Evolutionary conservation across 1,140 invertebrate species (phyloP), one percentile per base, ranked within the genome.

Genomic region (Drosophila malerkotliana): DNA sequence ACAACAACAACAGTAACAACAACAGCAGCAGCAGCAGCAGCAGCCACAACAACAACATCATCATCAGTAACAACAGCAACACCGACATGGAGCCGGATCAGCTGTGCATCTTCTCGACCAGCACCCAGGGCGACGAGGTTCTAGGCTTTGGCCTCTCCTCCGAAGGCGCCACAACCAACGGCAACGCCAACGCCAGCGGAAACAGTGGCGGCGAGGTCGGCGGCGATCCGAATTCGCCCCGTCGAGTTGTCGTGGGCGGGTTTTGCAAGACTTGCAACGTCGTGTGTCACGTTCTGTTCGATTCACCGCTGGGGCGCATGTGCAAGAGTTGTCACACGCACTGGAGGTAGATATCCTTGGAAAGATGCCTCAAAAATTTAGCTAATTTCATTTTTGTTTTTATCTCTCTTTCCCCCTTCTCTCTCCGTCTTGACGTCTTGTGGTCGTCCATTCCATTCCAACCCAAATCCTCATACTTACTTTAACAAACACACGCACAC

Each of bases 281-380:
- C 45, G 77, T 81, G 44, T 92, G 91, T 72, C 83, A 91, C 76
- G 61, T 91, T 49, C 72, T 92, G 45, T 83, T 79, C 58, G 76
- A 75, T 58, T 91, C 91, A 41, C 80, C 90, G 30, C 72, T 83
- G 75, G 91, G 91, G 26, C 90, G 81, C 59, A 79, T 92, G 66
- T 92, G 91, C 56, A 87, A 80, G 54, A 92, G 91, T 91, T 92
- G 91, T 68, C 83, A 90, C 75, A 83, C 90, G 52, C 91, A 92
- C 61, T 92, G 91, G 91, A 92, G 91, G 91, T 92, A 92, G 69
- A 78, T 76, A 88, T 8, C 44, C 59, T 55, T 34, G 26, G 5
- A 63, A 69, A 14, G 61, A 57, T 72, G 49, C 61, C 32, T 53
- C 37, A 30, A 26, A 21, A 49, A 14, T 34, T 55, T n/a, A 9